A percentile compares a stretch with the other conserved stretches of the same genome.
These are phyloP conservation scores for Phalacrocorax pelagicus DNA, from an alignment of 2,113 vertebrate genomes.

Conservation along the genomic window DNA sequence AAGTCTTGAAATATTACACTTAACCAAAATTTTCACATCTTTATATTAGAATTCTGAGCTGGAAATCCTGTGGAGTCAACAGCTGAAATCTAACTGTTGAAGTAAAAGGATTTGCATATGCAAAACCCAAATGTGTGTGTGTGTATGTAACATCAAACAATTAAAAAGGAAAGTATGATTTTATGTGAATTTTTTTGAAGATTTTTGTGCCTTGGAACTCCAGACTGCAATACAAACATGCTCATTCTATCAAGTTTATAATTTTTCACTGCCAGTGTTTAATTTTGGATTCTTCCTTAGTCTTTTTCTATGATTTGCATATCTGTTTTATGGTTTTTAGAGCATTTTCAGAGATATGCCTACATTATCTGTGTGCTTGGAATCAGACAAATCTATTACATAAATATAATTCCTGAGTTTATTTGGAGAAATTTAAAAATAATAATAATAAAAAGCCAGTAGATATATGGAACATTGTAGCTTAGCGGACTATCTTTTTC, in stretches of 20 bases:
- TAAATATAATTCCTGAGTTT: background rate
- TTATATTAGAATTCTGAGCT: background rate
- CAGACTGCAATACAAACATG: accelerated
- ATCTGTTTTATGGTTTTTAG: background rate
- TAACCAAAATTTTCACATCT: background rate
- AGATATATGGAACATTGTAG: background rate
- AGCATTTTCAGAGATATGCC: background rate
- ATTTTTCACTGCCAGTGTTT: background rate
- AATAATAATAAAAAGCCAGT: background rate
- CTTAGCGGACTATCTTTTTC: background rate
- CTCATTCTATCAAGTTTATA: background rate
- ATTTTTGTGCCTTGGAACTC: background rate
- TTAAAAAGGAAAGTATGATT: background rate
- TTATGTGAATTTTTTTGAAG: background rate
- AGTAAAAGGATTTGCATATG: background rate
- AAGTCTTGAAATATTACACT: background rate
- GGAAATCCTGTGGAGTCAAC: background rate
- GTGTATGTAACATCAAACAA: background rate
- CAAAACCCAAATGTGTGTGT: background rate
- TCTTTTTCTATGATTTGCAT: background rate
- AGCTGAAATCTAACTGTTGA: background rate
- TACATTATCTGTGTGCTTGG: background rate
- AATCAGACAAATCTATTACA: background rate
- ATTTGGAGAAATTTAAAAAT: background rate
- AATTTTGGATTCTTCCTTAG: background rate